These are phyloP conservation scores for Artibeus jamaicensis DNA, from an alignment of 2,797 vertebrate species.

Conservation along the genomic window DNA sequence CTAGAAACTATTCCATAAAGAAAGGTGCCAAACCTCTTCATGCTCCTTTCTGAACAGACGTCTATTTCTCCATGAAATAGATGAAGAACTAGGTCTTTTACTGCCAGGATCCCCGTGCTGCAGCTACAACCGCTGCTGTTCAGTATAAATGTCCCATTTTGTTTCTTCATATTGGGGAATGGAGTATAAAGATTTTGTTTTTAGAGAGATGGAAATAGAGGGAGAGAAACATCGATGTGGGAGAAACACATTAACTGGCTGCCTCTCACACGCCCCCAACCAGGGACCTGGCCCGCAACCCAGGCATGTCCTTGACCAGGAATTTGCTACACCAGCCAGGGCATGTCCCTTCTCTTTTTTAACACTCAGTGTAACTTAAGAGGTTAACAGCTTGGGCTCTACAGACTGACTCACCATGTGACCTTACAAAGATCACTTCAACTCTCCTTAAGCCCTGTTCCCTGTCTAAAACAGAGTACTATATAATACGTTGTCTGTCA, in stretches of 20 bases:
- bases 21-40: background rate
- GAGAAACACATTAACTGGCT: no score
- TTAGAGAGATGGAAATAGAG: no score
- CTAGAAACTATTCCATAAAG: background rate
- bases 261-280: no score
- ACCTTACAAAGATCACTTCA: background rate
- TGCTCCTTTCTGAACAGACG: background rate
- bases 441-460: background rate
- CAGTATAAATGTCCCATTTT: background rate
- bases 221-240: no score
- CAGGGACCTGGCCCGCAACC: no score
- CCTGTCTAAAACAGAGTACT: background rate
- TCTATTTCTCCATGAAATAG: background rate
- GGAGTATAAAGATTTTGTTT: no score
- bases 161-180: background rate
- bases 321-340: no score
- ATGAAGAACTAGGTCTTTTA: no score
- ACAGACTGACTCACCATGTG: background rate
- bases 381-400: background rate
- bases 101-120: background rate
- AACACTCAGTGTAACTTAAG: background rate
- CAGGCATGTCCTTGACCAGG: no score
- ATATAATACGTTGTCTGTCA: background rate
- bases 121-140: background rate
- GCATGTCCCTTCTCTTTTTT: background rate